Conservation (phyloP, 2,113 vertebrate species). For the Pollimyrus isidori region DNA sequence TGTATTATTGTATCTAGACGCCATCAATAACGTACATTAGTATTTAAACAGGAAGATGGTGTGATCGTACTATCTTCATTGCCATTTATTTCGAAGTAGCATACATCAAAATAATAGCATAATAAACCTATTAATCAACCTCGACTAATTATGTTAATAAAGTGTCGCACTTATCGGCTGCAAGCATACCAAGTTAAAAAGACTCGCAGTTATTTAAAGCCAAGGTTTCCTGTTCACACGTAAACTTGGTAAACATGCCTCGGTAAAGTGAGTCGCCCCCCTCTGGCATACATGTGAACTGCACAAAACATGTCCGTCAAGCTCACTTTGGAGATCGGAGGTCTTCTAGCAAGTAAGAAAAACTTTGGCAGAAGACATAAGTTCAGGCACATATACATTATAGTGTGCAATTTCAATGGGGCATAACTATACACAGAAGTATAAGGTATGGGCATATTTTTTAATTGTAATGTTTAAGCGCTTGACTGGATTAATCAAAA, state of each 20-base stretch:
- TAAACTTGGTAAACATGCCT: neutral
- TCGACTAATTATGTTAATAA: neutral
- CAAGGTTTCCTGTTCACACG: neutral
- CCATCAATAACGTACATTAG: neutral
- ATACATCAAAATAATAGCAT: no score
- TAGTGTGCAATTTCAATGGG: neutral
- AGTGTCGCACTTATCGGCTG: neutral
- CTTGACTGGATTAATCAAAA: neutral
- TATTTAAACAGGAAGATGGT: neutral
- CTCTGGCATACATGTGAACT: neutral
- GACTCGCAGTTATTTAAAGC: neutral
- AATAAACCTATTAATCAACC: neutral
- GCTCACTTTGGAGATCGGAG: neutral
- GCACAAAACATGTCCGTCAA: neutral
- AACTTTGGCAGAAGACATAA: neutral
- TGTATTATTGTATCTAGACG: neutral
- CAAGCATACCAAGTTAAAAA: neutral
- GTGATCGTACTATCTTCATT: neutral
- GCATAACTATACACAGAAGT: neutral
- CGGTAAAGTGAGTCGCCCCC: constrained; percentile 4
- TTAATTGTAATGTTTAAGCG: neutral
- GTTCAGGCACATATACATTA: neutral
- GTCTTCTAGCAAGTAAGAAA: neutral
- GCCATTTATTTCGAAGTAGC: neutral
- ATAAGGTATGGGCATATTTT: constrained; percentile 10